phyloP scores from a whole-genome alignment of 1,140 invertebrate genomes.

The Lerema accius region DNA sequence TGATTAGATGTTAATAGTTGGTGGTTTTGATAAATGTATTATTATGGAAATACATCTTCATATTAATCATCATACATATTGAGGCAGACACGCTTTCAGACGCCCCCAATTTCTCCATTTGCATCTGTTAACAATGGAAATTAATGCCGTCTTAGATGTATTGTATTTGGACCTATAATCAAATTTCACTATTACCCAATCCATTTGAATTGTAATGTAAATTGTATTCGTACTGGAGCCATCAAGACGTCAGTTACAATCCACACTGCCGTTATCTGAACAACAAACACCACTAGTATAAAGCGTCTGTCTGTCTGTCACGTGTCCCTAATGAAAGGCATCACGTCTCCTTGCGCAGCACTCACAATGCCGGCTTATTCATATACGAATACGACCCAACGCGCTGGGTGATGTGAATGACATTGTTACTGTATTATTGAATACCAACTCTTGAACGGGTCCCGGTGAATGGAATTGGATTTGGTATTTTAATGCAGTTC shows the following conservation, averaged over 20 bases:
- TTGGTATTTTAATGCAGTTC: neutral
- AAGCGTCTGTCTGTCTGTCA: constrained; percentile 25
- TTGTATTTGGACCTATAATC: neutral
- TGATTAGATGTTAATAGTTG: too few relatives aligned
- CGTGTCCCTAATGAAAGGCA: constrained; percentile 30
- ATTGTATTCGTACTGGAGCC: neutral
- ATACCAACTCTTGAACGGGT: neutral
- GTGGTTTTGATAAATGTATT: neutral
- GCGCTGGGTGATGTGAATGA: neutral
- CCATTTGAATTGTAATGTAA: constrained; percentile 14
- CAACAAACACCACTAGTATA: constrained; percentile 13
- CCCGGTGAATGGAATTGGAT: neutral
- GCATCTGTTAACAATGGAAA: constrained; percentile 1
- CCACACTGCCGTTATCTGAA: constrained; percentile 23
- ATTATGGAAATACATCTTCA: neutral
- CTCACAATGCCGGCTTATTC: constrained; percentile 14
- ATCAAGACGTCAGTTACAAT: constrained; percentile 23
- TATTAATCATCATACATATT: neutral
- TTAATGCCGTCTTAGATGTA: neutral
- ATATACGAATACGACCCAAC: neutral
- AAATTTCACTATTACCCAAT: constrained; percentile 15
- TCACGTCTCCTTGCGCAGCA: constrained; percentile 16
- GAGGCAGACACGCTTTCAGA: neutral
- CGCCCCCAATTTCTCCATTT: neutral
- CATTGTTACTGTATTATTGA: neutral